phyloP scores from a whole-genome alignment of 2,113 vertebrate genomes.

The Narcine bancroftii region DNA sequence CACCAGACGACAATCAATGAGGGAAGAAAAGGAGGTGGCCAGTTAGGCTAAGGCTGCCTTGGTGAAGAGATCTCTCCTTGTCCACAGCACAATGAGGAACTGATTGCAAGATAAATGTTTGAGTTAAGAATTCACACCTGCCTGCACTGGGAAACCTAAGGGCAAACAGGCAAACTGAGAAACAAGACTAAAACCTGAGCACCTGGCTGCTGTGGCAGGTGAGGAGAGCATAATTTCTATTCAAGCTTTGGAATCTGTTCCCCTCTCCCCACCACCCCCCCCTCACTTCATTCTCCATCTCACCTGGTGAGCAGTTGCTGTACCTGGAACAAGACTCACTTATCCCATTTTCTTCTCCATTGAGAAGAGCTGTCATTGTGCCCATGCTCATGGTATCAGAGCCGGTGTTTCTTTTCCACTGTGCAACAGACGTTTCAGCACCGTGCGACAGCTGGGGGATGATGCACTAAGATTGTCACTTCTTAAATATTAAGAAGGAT shows the following conservation, averaged over 20 bases:
- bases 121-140: slow-evolving; percentile 19
- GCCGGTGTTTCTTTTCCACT: not conserved
- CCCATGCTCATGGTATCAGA: not conserved
- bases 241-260: not conserved
- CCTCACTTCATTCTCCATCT: not conserved
- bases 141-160: not conserved
- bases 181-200: not conserved
- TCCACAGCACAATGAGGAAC: not conserved
- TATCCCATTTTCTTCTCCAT: not conserved
- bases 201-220: not conserved
- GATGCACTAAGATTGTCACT: not conserved
- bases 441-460: not conserved
- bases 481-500: not conserved
- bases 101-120: not conserved
- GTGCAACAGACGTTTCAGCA: not conserved
- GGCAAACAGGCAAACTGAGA: not conserved
- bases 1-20: slow-evolving; percentile 8
- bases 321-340: not conserved
- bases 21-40: not conserved
- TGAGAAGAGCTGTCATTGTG: not conserved
- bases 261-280: not conserved
- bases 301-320: not conserved
- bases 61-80: not conserved
- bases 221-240: not conserved
- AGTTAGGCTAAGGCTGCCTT: not conserved